Evolutionary conservation across 2,888 invertebrate species (phyloP), one percentile per base, ranked within the genome.

Genomic region (Hyposoter didymator): DNA sequence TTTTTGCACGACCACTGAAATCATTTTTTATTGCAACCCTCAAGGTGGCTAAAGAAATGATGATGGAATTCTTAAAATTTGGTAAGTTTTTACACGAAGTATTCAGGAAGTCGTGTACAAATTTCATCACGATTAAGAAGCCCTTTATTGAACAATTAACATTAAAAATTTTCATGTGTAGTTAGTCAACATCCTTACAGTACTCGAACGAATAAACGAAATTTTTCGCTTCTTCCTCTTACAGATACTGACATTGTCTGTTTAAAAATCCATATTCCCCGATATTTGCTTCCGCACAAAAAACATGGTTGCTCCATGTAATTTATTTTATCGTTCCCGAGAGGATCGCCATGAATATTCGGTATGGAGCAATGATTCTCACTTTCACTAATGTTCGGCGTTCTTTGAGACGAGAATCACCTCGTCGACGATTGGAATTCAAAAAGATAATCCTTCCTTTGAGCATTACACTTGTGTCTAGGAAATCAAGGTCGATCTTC

Each of bases 401-500:
- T 28, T 28, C 28, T 28, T 28, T 59, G 28, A 22, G 14, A 5
- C 6, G 59, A 28, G 10, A 14, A 49, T 17, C 59, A 59, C 14
- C 28, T 59, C n/a, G 59, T 22, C 28, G 14, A 14, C 14, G 59
- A 59, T 59, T 59, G 14, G 14, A 14, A 59, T 59, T 55, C 2
- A 55, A 55, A 12, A 22, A 22, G 28, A 55, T 55, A 28, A 55
- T 55, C 22, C 55, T 55, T 59, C 8, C 59, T 3, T 28, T 59
- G 59, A 22, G 14, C 59, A 28, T 59, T 59, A 59, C 35, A 4
- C 1, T 12, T 14, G 28, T 28, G 59, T 59, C 28, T 14, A 28
- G 59, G 12, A 59, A 59, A 59, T 59, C 59, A 4, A 59, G 28
- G 59, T 59, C 59, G 14, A 14, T 59, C 59, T 59, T 59, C 59